These are phyloP conservation scores for Yponomeuta sedellus DNA, from an alignment of 2,888 invertebrate species.

Conservation along the genomic window DNA sequence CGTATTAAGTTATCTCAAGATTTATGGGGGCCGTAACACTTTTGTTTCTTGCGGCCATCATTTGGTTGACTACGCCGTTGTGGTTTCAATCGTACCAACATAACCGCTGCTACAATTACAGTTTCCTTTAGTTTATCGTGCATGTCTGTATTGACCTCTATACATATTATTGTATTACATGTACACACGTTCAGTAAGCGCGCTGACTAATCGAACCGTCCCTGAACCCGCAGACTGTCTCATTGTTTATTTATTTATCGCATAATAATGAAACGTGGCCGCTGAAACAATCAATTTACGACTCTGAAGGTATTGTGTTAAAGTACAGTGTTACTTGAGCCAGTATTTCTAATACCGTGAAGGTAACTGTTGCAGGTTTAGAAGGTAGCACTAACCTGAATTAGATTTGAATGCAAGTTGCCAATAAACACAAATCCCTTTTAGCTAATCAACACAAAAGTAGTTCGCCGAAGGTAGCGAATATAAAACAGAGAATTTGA, in stretches of 20 bases:
- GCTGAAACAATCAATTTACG: neutral
- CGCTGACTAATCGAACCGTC: constrained; percentile 3
- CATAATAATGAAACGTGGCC: constrained; percentile 1
- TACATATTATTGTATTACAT: constrained; percentile 2
- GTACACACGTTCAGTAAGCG: neutral
- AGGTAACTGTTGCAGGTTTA: neutral
- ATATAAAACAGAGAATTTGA: neutral
- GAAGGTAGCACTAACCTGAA: neutral
- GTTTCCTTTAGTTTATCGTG: neutral
- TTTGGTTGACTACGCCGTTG: neutral
- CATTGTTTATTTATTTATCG: constrained; percentile 13
- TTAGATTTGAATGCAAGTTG: neutral
- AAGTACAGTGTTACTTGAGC: neutral
- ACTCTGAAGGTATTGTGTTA: neutral
- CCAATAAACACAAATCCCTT: neutral
- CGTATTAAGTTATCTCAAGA: neutral
- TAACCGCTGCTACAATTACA: neutral
- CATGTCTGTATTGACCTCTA: neutral
- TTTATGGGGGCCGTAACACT: neutral
- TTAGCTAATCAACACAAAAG: neutral
- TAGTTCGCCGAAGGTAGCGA: neutral
- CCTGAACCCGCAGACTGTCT: constrained; percentile 14
- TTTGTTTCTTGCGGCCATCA: neutral
- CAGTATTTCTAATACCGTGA: neutral
- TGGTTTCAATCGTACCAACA: neutral